Conservation (phyloP, 2,113 vertebrate genomes). For the Chaetodon auriga region DNA sequence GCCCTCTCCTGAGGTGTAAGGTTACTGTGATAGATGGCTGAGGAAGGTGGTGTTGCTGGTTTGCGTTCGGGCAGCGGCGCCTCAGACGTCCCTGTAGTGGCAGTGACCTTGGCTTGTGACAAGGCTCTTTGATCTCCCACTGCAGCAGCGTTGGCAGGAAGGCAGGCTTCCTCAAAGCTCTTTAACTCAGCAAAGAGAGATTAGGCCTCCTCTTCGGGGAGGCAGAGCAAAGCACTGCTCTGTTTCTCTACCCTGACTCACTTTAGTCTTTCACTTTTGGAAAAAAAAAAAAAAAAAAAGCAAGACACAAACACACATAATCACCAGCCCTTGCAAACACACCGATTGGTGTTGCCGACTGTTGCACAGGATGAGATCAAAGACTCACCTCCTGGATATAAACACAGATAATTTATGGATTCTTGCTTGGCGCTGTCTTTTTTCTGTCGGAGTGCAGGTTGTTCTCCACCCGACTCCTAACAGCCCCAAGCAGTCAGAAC, state of each 20-base stretch:
- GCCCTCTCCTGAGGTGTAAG: slow-evolving; percentile 3
- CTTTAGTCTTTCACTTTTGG: slow-evolving; percentile 60
- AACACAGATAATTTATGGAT: not conserved
- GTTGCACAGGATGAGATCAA: slow-evolving; percentile 54
- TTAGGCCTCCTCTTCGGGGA: slow-evolving; percentile 68
- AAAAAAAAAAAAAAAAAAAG: slow-evolving; percentile 28
- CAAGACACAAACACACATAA: slow-evolving; percentile 26
- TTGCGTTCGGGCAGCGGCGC: slow-evolving; percentile 15
- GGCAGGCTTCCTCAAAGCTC: slow-evolving; percentile 77
- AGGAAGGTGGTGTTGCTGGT: slow-evolving; percentile 35
- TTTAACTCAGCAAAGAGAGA: slow-evolving; percentile 81
- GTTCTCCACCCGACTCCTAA: slow-evolving; percentile 98
- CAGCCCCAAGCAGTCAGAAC: slow-evolving; percentile 97
- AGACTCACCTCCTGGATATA: slow-evolving; percentile 23
- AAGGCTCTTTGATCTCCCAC: slow-evolving; percentile 74
- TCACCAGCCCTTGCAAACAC: slow-evolving; percentile 40
- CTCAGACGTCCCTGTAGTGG: slow-evolving; percentile 59
- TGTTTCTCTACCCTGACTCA: slow-evolving; percentile 40
- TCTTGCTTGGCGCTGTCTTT: slow-evolving; percentile 11
- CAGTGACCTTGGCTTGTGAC: slow-evolving; percentile 77
- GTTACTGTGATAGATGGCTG: slow-evolving; percentile 27
- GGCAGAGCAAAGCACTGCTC: slow-evolving; percentile 53
- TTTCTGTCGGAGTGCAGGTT: slow-evolving; percentile 82
- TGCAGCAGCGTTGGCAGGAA: slow-evolving; percentile 72
- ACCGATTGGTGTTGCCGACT: slow-evolving; percentile 45